A percentile compares a stretch with the other conserved stretches of the same genome.
These are phyloP conservation scores for Hepsetus odoe DNA, from an alignment of 2,113 vertebrate species.

Conservation along the genomic window DNA sequence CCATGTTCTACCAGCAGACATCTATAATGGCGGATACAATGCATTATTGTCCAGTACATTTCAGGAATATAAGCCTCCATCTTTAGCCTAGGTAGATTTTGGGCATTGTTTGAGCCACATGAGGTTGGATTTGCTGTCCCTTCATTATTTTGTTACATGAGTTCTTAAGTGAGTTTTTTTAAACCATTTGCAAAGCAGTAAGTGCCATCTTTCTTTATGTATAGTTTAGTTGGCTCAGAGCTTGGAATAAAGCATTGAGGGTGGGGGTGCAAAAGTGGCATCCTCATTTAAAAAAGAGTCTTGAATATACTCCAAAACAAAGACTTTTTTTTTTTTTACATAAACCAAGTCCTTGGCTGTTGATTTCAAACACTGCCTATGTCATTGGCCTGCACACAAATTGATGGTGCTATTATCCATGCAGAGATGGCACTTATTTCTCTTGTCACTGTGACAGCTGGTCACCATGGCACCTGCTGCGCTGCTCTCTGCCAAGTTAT, in stretches of 20 bases:
- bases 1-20: too few species aligned
- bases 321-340: slow-evolving; percentile 19
- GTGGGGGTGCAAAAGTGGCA: slow-evolving; percentile 38
- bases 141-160: slow-evolving; percentile 39
- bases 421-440: slow-evolving; percentile 42
- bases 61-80: slow-evolving; percentile 8
- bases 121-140: slow-evolving; percentile 29
- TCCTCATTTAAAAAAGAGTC: slow-evolving; percentile 40
- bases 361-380: slow-evolving; percentile 22
- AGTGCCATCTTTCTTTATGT: slow-evolving; percentile 49
- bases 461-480: slow-evolving; percentile 59
- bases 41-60: slow-evolving; percentile 1
- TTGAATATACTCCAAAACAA: slow-evolving; percentile 49
- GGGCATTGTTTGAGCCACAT: slow-evolving; percentile 39
- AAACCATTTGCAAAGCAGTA: slow-evolving; percentile 33
- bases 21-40: too few species aligned
- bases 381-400: slow-evolving; percentile 42
- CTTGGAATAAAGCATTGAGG: slow-evolving; percentile 36
- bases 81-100: slow-evolving; percentile 15
- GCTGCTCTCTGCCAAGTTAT: slow-evolving; percentile 46
- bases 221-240: slow-evolving; percentile 22
- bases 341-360: slow-evolving; percentile 32
- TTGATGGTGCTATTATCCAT: slow-evolving; percentile 50
- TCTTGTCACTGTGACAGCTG: slow-evolving; percentile 54
- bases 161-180: slow-evolving; percentile 35